Evolutionary conservation across 2,113 vertebrate genomes (phyloP).

Genomic region (Indicator maculatus): DNA sequence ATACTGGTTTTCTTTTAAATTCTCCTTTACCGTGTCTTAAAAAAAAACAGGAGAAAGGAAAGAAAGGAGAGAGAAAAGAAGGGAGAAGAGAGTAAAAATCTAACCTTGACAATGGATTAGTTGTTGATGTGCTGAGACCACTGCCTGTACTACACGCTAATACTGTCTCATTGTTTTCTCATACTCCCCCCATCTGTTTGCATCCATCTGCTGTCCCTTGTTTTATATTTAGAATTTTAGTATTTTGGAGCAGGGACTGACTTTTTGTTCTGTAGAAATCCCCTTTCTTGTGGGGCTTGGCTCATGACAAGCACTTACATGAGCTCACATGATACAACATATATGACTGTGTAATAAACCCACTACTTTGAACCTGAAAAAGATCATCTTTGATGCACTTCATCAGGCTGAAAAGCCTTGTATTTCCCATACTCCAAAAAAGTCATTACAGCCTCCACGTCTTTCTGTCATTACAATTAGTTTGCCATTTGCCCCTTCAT

Average conservation of each 20-base stretch:
- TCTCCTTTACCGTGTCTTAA: not conserved
- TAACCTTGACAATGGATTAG: conserved; percentile 39
- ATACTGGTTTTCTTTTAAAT: not conserved
- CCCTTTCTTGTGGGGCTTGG: not conserved
- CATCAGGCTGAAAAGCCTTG: not conserved
- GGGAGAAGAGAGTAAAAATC: not conserved
- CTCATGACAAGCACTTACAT: not conserved
- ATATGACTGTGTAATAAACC: not conserved
- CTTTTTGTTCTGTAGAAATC: conserved; percentile 56
- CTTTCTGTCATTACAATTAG: not conserved
- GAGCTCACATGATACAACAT: not conserved
- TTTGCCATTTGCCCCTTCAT: not conserved
- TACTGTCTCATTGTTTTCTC: conserved; percentile 67
- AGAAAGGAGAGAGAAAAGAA: not conserved
- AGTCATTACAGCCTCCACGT: not conserved
- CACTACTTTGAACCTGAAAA: not conserved
- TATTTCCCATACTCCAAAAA: not conserved
- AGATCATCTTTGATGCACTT: not conserved
- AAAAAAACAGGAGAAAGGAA: not conserved
- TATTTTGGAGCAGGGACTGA: conserved; percentile 54
- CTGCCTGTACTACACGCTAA: conserved; percentile 58
- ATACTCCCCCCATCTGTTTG: conserved; percentile 68
- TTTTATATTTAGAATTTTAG: conserved; percentile 64
- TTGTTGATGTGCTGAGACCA: conserved; percentile 59
- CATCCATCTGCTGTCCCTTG: conserved; percentile 67